Evolutionary conservation across 2,113 vertebrate species (phyloP), one percentile per base, ranked within the genome.

Genomic region (Takifugu bimaculatus): DNA sequence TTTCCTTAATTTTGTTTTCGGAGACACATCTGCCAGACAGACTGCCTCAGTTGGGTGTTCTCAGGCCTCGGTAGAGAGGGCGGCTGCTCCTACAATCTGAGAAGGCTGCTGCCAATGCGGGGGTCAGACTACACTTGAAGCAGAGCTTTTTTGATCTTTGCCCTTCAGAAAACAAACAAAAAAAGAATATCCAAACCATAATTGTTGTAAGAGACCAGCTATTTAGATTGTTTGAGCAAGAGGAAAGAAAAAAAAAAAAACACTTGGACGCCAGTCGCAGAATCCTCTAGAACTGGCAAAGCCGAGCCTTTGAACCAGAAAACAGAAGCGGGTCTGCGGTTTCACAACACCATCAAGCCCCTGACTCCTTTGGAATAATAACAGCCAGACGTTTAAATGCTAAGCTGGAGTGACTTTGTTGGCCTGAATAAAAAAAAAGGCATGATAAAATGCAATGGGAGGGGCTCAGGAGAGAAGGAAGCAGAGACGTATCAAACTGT

Each of bases 21-120:
- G 44, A 47, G 50, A 35, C 63, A 82, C 85, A 89, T 84, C 77
- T 88, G 86, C 67, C 65, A 77, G 64, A 85, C 85, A 87, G 74
- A 86, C 85, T 85, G 62, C 65, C 52, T 51, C n/a, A 35, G 48
- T 68, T 67, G 77, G 78, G 81, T 72, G 72, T 66, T 80, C 51
- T 71, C 52, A 62, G 56, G 63, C 57, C 69, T 55, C 61, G 59
- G 60, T 57, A 74, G 1, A 60, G 64, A 69, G 58, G 63, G 61
- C 13, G 15, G 51, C 63, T 51, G 72, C 72, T 69, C 27, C 66
- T 65, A 59, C 58, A 42, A 50, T 54, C 51, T 13, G 49, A 56
- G 50, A 25, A 63, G 51, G 57, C 42, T 15, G 50, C n/a, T 58
- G 60, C 53, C 49, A 42, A 61, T 54, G 51, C 52, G 0, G 29